Conservation (phyloP, 2,797 vertebrate species). For the Nannoperca obscura region DNA sequence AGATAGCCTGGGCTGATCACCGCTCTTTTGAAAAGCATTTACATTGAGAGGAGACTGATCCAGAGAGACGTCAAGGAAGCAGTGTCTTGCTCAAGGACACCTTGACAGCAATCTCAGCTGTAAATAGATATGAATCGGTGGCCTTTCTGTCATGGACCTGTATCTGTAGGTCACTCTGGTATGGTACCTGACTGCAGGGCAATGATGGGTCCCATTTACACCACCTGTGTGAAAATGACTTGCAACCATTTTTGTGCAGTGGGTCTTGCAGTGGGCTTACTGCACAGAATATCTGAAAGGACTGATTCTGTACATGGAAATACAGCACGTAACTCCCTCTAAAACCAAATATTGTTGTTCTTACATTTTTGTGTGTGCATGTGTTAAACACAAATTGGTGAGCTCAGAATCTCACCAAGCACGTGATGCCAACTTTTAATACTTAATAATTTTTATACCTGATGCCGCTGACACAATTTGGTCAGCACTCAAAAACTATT, state of each 20-base stretch:
- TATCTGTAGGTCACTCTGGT: background rate
- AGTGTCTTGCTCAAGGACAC: slow-evolving; percentile 28
- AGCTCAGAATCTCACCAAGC: background rate
- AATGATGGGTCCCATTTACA: background rate
- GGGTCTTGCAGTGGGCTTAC: too few relatives aligned
- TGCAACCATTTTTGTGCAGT: background rate
- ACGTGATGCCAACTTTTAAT: background rate
- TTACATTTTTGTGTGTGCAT: too few relatives aligned
- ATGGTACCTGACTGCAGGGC: background rate
- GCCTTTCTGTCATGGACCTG: slow-evolving; percentile 13
- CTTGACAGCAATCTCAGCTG: slow-evolving; percentile 30
- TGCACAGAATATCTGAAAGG: too few relatives aligned
- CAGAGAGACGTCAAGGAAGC: background rate
- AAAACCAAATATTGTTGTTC: too few relatives aligned
- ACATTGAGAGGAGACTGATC: slow-evolving; percentile 19
- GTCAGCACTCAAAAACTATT: background rate
- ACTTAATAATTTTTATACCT: background rate
- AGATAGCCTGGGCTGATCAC: slow-evolving; percentile 13
- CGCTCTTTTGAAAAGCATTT: slow-evolving; percentile 8
- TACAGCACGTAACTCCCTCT: too few relatives aligned
- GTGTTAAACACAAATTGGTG: too few relatives aligned
- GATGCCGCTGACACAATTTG: background rate
- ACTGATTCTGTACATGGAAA: too few relatives aligned
- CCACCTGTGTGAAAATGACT: slow-evolving; percentile 6
- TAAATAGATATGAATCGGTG: slow-evolving; percentile 30